Evolutionary conservation across 1,140 invertebrate species (phyloP), one percentile per base, ranked within the genome.

Genomic region (Pantala flavescens): DNA sequence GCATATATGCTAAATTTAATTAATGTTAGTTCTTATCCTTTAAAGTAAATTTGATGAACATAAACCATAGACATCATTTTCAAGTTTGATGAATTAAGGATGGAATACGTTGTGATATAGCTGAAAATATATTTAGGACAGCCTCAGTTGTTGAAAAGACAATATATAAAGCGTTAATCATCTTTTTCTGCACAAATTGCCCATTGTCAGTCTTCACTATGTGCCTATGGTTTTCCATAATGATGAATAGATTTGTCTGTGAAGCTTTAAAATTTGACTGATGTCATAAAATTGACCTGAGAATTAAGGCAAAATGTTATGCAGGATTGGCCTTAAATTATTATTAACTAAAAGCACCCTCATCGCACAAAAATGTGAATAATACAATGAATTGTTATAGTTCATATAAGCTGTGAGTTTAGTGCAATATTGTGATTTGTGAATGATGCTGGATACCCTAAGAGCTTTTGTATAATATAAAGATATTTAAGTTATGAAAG

Each of bases 161-260:
- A 63, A 63, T 63, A 63, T 63, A 63, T 63, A 63, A 63, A 63
- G 49, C n/a, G 49, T 63, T 63, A 63, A 63, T 63, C 49, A 63
- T 63, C 16, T 63, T 63, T 63, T 63, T 21, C n/a, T 16, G 16
- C 14, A 16, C 14, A 63, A 63, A 19, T 19, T 63, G 49, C 49
- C 49, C 49, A 63, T 63, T 63, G 49, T 63, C 49, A 63, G 49
- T 63, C 49, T 63, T 21, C 49, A 63, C 49, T 63, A 63, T 63
- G 49, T 63, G 49, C 49, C 49, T 63, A 63, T 63, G 49, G 49
- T 63, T 63, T 63, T 63, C 49, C 49, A 63, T 63, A 63, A 63
- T 63, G 49, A 63, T 63, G 14, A 63, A 63, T 63, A 63, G 49
- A 63, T 19, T 19, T 21, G 49, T 63, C 49, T 63, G 49, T 63